Evolutionary conservation across 1,140 invertebrate genomes (phyloP).

Genomic region (Lepidostoma basale): DNA sequence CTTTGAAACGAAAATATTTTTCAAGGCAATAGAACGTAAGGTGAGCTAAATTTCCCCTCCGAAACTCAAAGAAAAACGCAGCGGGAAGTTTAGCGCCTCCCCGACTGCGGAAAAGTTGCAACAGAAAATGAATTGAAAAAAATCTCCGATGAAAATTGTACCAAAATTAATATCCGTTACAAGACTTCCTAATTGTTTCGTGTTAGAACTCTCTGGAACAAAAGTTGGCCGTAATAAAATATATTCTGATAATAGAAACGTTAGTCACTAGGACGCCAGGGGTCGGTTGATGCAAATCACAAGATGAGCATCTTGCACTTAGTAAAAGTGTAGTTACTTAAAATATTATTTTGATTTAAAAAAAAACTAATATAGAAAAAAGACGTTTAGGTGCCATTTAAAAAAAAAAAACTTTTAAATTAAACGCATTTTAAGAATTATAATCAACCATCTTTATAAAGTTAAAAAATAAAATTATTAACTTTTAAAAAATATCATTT

Average conservation of each 20-base stretch:
- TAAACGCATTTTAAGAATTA: too few relatives aligned
- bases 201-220: slow-evolving; percentile 22
- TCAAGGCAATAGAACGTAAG: too few relatives aligned
- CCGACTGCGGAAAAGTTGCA: neutral
- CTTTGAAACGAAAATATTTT: too few relatives aligned
- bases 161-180: slow-evolving; percentile 32
- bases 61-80: neutral
- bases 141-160: slow-evolving; percentile 26
- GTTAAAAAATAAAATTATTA: too few relatives aligned
- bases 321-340: too few relatives aligned
- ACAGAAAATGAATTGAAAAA: slow-evolving; percentile 17
- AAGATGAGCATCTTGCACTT: neutral
- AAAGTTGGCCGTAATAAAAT: slow-evolving; percentile 19
- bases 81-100: neutral
- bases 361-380: neutral
- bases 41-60: too few relatives aligned
- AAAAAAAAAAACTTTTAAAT: too few relatives aligned
- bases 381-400: too few relatives aligned
- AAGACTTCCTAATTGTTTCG: slow-evolving; percentile 29
- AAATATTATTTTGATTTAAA: neutral
- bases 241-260: neutral
- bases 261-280: neutral
- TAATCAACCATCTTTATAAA: too few relatives aligned
- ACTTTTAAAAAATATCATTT: too few relatives aligned
- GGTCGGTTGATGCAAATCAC: neutral